Base-by-base conservation (phyloP, 2,113 vertebrate species). In the Phrynosoma platyrhinos region DNA sequence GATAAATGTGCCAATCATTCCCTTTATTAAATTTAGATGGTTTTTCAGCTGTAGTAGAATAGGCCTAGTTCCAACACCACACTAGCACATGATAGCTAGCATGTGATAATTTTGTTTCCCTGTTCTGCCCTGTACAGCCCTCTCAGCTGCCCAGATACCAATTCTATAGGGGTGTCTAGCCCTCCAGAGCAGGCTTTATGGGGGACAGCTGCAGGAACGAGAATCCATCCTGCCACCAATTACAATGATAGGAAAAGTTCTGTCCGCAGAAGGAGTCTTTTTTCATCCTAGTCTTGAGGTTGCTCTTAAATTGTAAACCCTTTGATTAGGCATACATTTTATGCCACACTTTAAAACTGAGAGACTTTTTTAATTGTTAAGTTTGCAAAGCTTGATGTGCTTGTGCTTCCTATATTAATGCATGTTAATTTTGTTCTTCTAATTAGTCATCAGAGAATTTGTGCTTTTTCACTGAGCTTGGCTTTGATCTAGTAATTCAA, bases 401-500 rank as follows among this genome's bases (percentile, higher is more conserved):
- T 58, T 76, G 5, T 76, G 74, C 74, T 42, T 32, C n/a, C 71
- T 74, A 32, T 10, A 14, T 40, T 76, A 42, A 42, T 40, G 21
- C 58, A 58, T 55, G 79, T 32, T 80, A 80, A 79, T 79, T 58
- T 47, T 80, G 14, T 58, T 80, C 18, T 55, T 80, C 55, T 80
- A 58, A 80, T 80, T 58, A 80, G 55, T 32, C 79, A 79, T 5
- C 5, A 80, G 79, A 80, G 52, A 80, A 80, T 80, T 79, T 10
- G 21, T 40, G 75, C 20, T 77, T 79, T 79, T 52, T 9, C 77
- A 79, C 8, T 58, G 79, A 80, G 16, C 16, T 32, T n/a, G 14
- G 16, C 53, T 80, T 80, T 80, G n/a, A 80, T 80, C 53, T 80
- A 80, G 79, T 20, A 58, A 30, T 80, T 32, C 30, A 32, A 7